phyloP scores from a whole-genome alignment of 2,113 vertebrate genomes.

The Turnix velox region DNA sequence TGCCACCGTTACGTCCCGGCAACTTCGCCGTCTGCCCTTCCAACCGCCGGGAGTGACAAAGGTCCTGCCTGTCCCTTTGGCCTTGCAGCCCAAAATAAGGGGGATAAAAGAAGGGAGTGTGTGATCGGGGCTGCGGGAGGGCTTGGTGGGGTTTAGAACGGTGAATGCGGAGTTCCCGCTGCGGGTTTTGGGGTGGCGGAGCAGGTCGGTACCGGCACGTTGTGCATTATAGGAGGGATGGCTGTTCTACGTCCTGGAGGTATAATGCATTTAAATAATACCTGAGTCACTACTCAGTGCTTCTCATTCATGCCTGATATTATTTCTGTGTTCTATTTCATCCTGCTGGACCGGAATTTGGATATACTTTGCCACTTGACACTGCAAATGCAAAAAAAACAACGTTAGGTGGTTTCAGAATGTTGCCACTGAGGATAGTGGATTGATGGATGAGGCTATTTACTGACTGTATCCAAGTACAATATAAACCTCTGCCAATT shows the following conservation, averaged over 20 bases:
- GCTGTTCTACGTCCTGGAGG: neutral
- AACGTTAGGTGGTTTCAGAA: neutral
- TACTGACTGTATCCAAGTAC: neutral
- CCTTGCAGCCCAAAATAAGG: fast-evolving
- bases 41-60: no score
- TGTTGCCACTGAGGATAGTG: neutral
- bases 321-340: neutral
- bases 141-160: neutral
- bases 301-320: neutral
- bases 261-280: neutral
- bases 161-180: neutral
- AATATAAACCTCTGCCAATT: neutral
- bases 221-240: fast-evolving
- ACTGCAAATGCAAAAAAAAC: neutral
- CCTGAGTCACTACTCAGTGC: neutral
- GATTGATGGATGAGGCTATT: neutral
- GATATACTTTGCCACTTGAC: neutral
- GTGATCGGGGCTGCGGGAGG: no score
- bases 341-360: neutral
- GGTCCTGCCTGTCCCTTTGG: neutral
- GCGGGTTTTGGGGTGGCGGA: neutral
- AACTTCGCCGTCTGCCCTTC: neutral
- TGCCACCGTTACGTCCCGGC: constrained; percentile 25
- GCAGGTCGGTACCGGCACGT: neutral
- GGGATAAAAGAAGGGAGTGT: no score